These are phyloP conservation scores for Bathynomus jamesi DNA, from an alignment of 1,140 invertebrate genomes.

Conservation along the genomic window DNA sequence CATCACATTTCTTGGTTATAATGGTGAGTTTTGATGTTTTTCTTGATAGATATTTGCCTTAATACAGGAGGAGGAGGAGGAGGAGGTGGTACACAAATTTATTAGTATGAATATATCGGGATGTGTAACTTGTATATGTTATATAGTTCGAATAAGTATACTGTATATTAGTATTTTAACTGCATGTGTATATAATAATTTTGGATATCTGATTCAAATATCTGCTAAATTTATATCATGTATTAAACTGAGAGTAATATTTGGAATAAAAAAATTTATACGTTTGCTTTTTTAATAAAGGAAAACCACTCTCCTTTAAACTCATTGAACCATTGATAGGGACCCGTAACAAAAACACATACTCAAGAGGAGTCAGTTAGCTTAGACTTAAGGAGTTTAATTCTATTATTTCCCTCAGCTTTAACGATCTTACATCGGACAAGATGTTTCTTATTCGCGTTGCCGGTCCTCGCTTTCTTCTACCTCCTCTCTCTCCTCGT, in stretches of 20 bases:
- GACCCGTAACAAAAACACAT: neutral
- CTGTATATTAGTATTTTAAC: neutral
- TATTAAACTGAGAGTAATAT: neutral
- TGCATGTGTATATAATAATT: neutral
- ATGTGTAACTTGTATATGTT: neutral
- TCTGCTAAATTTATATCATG: neutral
- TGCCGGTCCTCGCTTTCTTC: neutral
- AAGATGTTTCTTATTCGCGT: neutral
- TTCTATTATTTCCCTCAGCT: neutral
- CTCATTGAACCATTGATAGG: neutral
- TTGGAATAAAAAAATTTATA: neutral
- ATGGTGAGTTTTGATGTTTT: neutral
- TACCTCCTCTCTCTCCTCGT: neutral
- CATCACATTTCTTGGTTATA: conserved; percentile 96
- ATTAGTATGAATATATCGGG: neutral
- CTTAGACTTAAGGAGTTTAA: neutral
- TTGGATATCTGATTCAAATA: neutral
- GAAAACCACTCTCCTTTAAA: neutral
- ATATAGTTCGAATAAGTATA: neutral
- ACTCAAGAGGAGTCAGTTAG: neutral
- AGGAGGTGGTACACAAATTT: too few species aligned
- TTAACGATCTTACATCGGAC: neutral
- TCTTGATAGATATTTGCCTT: neutral
- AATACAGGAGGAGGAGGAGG: too few species aligned
- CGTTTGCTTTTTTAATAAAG: neutral